A percentile compares a stretch with the other conserved stretches of the same genome.
These are phyloP conservation scores for Danio choprae DNA, from an alignment of 2,797 vertebrate species.

Conservation along the genomic window DNA sequence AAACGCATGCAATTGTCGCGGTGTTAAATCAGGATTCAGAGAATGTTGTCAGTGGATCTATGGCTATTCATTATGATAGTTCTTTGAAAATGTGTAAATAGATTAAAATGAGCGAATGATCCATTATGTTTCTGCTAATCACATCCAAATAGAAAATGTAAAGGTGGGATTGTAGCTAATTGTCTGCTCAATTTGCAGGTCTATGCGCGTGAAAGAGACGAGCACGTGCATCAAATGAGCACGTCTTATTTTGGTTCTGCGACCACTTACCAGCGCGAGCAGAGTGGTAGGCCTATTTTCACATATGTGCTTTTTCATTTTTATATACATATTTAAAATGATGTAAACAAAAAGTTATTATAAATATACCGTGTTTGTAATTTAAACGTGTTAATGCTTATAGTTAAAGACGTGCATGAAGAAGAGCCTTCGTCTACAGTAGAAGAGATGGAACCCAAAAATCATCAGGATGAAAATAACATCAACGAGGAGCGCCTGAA, in stretches of 20 bases:
- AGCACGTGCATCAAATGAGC: conserved; percentile 81
- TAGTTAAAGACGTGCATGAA: conserved; percentile 85
- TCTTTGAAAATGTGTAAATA: conserved; percentile 15
- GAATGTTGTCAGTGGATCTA: not conserved
- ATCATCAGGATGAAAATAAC: conserved; percentile 87
- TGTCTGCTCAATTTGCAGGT: conserved; percentile 79
- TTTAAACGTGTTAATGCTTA: conserved; percentile 18
- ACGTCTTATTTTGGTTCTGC: conserved; percentile 76
- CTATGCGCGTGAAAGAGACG: conserved; percentile 84
- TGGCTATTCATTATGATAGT: conserved; percentile 12
- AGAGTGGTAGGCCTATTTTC: conserved; percentile 76
- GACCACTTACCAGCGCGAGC: conserved; percentile 80
- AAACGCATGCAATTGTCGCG: not conserved
- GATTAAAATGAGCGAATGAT: conserved; percentile 12
- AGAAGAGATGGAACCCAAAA: conserved; percentile 91
- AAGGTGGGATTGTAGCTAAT: conserved; percentile 62
- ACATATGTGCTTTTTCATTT: not conserved
- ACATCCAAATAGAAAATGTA: conserved; percentile 1
- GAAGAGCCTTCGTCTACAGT: conserved; percentile 93
- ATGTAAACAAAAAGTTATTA: not conserved
- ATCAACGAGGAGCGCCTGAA: conserved; percentile 83
- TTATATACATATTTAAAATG: not conserved
- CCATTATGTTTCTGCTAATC: not conserved
- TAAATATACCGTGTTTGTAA: not conserved
- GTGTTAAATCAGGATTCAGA: not conserved